A percentile compares a stretch with the other conserved stretches of the same genome.
Evolutionary conservation across 2,113 vertebrate genomes (phyloP).

Genomic region (Phoxinus phoxinus): DNA sequence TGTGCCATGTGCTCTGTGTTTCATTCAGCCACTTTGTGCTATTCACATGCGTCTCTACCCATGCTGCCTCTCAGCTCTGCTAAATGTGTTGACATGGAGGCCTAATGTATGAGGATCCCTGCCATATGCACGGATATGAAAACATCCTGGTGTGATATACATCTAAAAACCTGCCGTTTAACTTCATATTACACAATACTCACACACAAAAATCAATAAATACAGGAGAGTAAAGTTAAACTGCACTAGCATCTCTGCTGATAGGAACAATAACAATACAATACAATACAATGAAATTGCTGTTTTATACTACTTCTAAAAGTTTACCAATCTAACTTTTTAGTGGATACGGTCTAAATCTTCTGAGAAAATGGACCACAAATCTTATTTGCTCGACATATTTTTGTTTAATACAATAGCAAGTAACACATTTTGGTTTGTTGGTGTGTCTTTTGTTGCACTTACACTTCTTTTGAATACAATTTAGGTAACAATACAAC

Average conservation of each 20-base stretch:
- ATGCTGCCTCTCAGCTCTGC: slow-evolving; percentile 30
- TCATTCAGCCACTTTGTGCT: slow-evolving; percentile 48
- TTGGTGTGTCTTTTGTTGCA: neutral
- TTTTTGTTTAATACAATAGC: neutral
- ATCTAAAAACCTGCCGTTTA: neutral
- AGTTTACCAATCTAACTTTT: neutral
- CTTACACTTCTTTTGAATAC: neutral
- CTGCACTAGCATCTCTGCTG: neutral
- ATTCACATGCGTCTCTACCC: slow-evolving; percentile 47
- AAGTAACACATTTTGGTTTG: neutral
- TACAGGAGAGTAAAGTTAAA: neutral
- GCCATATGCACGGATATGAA: neutral
- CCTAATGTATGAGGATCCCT: slow-evolving; percentile 32
- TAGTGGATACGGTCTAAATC: neutral
- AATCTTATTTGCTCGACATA: neutral
- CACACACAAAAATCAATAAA: neutral
- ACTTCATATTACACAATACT: neutral
- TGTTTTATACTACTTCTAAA: neutral
- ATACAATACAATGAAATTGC: neutral
- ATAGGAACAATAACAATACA: neutral
- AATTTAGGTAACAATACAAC: too few relatives aligned
- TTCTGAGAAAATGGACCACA: neutral
- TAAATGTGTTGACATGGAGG: slow-evolving; percentile 22
- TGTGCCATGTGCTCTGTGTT: slow-evolving; percentile 61
- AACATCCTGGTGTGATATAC: neutral